Conservation (phyloP, 1,140 invertebrate genomes). For the Anoplophora glabripennis region DNA sequence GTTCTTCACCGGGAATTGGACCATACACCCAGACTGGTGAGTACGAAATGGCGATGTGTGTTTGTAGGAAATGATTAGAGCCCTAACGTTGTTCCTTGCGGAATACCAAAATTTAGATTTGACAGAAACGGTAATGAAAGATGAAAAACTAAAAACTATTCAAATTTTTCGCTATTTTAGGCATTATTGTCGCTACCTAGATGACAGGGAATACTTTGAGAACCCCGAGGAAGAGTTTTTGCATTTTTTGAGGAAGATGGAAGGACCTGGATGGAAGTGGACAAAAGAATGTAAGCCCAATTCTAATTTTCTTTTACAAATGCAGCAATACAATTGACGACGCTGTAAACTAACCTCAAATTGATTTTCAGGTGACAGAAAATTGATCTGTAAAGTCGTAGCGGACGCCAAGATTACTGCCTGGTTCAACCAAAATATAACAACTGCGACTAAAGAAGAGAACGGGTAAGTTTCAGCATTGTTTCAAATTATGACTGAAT, state of each 20-base stretch:
- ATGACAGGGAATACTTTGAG: slow-evolving; percentile 62
- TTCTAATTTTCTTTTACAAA: slow-evolving; percentile 10
- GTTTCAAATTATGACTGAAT: not conserved
- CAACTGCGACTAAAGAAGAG: slow-evolving; percentile 65
- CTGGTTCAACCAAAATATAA: slow-evolving; percentile 75
- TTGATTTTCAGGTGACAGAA: slow-evolving; percentile 63
- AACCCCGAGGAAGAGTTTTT: slow-evolving; percentile 69
- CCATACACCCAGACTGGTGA: slow-evolving; percentile 87
- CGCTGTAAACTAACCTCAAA: not conserved
- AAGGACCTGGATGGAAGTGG: slow-evolving; percentile 74
- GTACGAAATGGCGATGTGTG: slow-evolving; percentile 14
- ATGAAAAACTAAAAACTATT: no score
- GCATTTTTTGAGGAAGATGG: slow-evolving; percentile 73
- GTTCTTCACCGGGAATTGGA: slow-evolving; percentile 77
- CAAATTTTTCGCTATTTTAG: slow-evolving; percentile 14
- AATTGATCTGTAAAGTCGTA: slow-evolving; percentile 76
- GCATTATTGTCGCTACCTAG: slow-evolving; percentile 41
- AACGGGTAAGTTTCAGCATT: slow-evolving; percentile 58
- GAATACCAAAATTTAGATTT: no score
- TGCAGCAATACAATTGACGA: not conserved
- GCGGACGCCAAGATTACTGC: slow-evolving; percentile 84
- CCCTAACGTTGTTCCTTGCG: no score
- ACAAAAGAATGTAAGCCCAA: slow-evolving; percentile 55
- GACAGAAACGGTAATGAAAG: no score
- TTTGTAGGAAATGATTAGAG: not conserved